phyloP scores from a whole-genome alignment of 2,113 vertebrate genomes.

The Gymnarchus niloticus region DNA sequence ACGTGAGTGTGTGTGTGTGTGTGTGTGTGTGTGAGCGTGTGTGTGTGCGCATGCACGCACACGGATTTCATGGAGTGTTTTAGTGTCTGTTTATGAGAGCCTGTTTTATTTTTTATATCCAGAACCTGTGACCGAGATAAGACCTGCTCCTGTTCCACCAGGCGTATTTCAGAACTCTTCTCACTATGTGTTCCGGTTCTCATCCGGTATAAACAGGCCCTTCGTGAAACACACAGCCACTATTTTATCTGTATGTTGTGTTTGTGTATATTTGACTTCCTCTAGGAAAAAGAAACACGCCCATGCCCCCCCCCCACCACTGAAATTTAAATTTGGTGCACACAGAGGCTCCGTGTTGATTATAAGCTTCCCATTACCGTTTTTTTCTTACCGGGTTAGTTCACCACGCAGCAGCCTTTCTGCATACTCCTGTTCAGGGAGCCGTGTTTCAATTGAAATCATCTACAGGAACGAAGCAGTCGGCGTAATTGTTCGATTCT shows the following conservation, averaged over 20 bases:
- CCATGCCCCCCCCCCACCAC: too few relatives aligned
- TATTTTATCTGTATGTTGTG: not conserved
- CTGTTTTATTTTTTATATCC: not conserved
- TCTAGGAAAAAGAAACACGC: not conserved
- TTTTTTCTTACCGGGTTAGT: not conserved
- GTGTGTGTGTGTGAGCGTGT: not conserved
- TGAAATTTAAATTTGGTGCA: not conserved
- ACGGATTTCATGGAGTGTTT: not conserved
- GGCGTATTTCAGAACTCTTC: not conserved
- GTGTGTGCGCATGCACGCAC: not conserved
- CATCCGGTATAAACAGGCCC: slow-evolving; percentile 20
- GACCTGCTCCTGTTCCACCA: not conserved
- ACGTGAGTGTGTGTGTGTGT: slow-evolving; percentile 3
- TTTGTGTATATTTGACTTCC: not conserved
- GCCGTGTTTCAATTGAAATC: not conserved
- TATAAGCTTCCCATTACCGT: not conserved
- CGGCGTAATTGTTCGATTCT: not conserved
- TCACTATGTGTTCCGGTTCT: not conserved
- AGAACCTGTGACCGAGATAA: not conserved
- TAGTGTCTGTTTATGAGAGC: not conserved
- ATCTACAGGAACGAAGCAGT: not conserved
- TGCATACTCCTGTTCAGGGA: not conserved
- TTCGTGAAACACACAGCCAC: not conserved
- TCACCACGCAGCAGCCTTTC: not conserved
- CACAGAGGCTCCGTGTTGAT: slow-evolving; percentile 1